Evolutionary conservation across 2,888 invertebrate genomes (phyloP).

Genomic region (Xestia c-nigrum): DNA sequence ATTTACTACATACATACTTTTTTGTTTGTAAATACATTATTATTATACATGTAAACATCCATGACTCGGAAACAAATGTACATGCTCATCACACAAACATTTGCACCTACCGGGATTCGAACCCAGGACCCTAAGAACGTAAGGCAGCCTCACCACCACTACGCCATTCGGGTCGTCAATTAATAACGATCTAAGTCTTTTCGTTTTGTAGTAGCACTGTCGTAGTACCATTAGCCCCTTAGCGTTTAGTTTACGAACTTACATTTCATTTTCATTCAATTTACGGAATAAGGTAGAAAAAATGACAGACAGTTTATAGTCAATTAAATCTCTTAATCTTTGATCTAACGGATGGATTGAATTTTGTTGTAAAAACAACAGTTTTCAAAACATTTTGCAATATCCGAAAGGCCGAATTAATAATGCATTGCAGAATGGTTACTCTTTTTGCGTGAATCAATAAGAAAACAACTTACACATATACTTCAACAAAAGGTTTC

Average conservation of each 20-base stretch:
- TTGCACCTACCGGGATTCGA: no score
- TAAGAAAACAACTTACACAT: slow-evolving; percentile 25
- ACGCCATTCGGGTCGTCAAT: no score
- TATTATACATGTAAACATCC: no score
- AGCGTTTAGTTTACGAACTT: slow-evolving; percentile 17
- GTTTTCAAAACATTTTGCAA: slow-evolving; percentile 66
- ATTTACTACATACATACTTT: no score
- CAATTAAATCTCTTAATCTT: slow-evolving; percentile 49
- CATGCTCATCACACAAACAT: no score
- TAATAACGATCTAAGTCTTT: neutral
- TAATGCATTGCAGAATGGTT: slow-evolving; percentile 39
- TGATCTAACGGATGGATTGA: slow-evolving; percentile 58
- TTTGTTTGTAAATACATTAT: no score
- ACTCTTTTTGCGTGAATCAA: slow-evolving; percentile 44
- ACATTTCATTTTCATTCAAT: neutral
- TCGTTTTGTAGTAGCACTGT: neutral
- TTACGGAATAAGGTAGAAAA: neutral
- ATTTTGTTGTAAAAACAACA: slow-evolving; percentile 52
- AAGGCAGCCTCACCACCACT: no score
- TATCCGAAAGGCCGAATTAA: slow-evolving; percentile 58
- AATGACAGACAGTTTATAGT: no score
- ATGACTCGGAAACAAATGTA: no score
- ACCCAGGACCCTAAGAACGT: no score
- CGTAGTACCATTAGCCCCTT: slow-evolving; percentile 45
- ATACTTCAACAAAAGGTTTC: no score